Base-by-base conservation (phyloP, 2,797 vertebrate species). In the Lycodopsis pacificus region DNA sequence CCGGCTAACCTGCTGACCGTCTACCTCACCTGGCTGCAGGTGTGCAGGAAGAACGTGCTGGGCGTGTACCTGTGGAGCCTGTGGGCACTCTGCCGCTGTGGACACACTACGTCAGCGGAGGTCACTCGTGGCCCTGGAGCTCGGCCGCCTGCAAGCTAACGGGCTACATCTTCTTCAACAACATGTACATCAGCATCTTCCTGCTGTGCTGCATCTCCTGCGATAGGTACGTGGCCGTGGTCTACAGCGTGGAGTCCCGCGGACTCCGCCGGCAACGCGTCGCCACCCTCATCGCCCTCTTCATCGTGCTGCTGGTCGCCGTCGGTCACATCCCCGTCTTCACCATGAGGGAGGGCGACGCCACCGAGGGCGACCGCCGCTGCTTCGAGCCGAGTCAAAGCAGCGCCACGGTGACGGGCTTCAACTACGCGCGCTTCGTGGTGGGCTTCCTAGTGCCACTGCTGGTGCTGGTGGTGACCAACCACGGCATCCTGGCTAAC, bases 131-230 rank as follows among this genome's bases (percentile, higher is more conserved):
- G 97, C 54, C 1, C 0, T 94, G 96, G 94, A 68, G 84, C n/a
- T 15, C 1, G 0, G 0, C 0, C 0, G 65, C 91, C 32, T 99
- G 97, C 86, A 91, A 48, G 71, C 3, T 93, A 13, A 97, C 94
- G 0, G 96, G 95, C 78, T 99, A 93, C 87, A 71, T 98, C 73
- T 99, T 99, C 80, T 99, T 98, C 94, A 98, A 93, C 93, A 99
- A 97, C 92, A 96, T 98, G 89, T 99, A 98, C 79, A 68, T 97
- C 84, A 99, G 97, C 92, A 97, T 98, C 87, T 94, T 98, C 36
- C 89, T 99, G 73, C 92, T 99, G 14, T 98, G 97, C 90, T 97
- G 96, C 86, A 65, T 99, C 73, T 98, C 97, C 48, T 65, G 94
- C 0, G 97, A 99, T 93, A 96, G 97, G 65, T 98, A 95, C 0